Percentiles rank a stretch among this genome's conserved stretches.
Evolutionary conservation across 2,888 invertebrate species (phyloP).

Genomic region (Tineola bisselliella): DNA sequence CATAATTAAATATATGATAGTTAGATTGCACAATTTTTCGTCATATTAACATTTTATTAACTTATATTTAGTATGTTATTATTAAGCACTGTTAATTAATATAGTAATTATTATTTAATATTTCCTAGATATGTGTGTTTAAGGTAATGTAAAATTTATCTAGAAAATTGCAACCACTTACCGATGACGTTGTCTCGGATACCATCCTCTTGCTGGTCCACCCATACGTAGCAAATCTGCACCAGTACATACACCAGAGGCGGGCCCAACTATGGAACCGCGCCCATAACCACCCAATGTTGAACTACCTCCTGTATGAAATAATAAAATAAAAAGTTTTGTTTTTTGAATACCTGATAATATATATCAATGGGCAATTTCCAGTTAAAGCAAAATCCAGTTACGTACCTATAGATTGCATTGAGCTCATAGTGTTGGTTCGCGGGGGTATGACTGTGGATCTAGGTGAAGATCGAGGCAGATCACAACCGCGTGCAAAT

Average conservation of each 20-base stretch:
- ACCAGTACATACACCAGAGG: conserved; percentile 67
- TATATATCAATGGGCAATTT: no score
- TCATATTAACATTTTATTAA: not conserved
- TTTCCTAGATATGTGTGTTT: not conserved
- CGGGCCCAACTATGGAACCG: conserved; percentile 49
- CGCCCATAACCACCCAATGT: conserved; percentile 65
- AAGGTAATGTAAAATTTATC: not conserved
- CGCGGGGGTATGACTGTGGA: conserved; percentile 74
- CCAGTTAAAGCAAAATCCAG: not conserved
- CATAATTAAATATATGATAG: not conserved
- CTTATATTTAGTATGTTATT: not conserved
- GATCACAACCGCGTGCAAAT: conserved; percentile 85
- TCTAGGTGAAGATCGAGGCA: conserved; percentile 83
- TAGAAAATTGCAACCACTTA: conserved; percentile 20
- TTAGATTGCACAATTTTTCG: no score
- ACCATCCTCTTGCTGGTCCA: conserved; percentile 87
- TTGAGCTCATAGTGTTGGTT: conserved; percentile 69
- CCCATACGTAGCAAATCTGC: conserved; percentile 84
- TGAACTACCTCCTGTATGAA: conserved; percentile 50
- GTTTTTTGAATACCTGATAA: not conserved
- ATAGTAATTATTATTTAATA: not conserved
- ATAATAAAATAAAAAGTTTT: not conserved
- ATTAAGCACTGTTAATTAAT: not conserved
- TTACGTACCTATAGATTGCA: conserved; percentile 61
- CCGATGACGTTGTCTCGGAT: conserved; percentile 77